Percentiles rank a stretch among this genome's conserved stretches.
Conservation (phyloP, 2,113 vertebrate species). For the Heterocephalus glaber region DNA sequence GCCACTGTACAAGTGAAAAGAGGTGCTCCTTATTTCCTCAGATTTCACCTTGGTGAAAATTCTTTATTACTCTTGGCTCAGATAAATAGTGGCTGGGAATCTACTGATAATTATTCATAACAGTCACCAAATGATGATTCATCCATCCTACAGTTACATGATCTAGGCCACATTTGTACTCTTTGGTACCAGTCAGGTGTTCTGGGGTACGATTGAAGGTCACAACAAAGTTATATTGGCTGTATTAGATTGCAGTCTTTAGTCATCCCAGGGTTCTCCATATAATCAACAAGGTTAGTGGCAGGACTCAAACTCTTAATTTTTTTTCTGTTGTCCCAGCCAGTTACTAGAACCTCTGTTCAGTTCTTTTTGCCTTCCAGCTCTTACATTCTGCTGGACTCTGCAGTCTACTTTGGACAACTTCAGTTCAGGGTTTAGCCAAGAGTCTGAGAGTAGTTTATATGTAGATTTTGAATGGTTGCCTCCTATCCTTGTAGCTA, state of each 20-base stretch:
- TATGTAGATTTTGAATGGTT: background rate
- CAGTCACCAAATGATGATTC: background rate
- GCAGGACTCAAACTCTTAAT: background rate
- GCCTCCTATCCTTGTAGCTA: background rate
- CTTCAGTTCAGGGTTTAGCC: background rate
- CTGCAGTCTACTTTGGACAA: background rate
- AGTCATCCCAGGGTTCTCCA: background rate
- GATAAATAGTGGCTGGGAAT: background rate
- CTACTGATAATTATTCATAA: background rate
- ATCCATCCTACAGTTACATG: background rate
- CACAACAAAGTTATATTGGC: background rate
- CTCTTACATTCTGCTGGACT: background rate
- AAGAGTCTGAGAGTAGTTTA: background rate
- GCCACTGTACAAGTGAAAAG: background rate
- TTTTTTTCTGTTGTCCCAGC: background rate
- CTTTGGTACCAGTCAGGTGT: background rate
- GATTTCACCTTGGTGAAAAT: constrained; percentile 16
- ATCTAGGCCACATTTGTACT: background rate
- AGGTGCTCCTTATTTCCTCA: background rate
- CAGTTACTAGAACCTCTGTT: background rate
- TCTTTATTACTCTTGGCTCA: background rate
- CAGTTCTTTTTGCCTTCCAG: background rate
- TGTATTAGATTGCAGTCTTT: background rate
- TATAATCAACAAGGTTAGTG: background rate
- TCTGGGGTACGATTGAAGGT: background rate